These are phyloP conservation scores for Otolemur garnettii DNA, from an alignment of 2,113 vertebrate species.

Conservation along the genomic window DNA sequence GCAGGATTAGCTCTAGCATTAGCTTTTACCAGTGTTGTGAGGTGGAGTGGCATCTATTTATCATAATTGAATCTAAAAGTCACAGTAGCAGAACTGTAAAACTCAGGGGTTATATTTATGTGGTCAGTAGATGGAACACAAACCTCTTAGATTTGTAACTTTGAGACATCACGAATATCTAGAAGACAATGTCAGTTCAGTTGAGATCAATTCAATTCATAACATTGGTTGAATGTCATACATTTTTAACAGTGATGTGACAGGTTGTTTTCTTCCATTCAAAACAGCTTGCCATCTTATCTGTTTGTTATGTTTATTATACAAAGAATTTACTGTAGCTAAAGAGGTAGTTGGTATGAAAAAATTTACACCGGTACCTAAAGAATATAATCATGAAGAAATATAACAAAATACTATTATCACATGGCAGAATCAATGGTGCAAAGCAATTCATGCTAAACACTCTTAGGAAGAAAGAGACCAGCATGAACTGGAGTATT, in stretches of 20 bases:
- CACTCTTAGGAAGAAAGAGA: not conserved
- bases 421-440: not conserved
- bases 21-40: slow-evolving; percentile 32
- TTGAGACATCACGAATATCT: slow-evolving; percentile 5
- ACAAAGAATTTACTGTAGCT: slow-evolving; percentile 23
- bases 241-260: slow-evolving; percentile 22
- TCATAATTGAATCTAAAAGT: slow-evolving; percentile 62
- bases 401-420: slow-evolving; percentile 36
- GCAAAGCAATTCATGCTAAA: not conserved
- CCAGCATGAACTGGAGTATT: not conserved
- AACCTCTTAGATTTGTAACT: slow-evolving; percentile 27
- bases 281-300: slow-evolving; percentile 44
- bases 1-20: not conserved
- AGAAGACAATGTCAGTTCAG: not conserved
- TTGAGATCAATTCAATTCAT: slow-evolving; percentile 40
- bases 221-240: not conserved
- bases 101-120: not conserved
- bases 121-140: slow-evolving; percentile 33
- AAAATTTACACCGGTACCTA: slow-evolving; percentile 29
- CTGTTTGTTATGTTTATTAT: slow-evolving; percentile 45
- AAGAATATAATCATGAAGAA: slow-evolving; percentile 45
- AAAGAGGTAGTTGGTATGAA: slow-evolving; percentile 24
- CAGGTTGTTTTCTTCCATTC: not conserved
- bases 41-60: not conserved
- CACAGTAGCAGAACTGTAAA: slow-evolving; percentile 1